Conservation (phyloP, 2,113 vertebrate genomes). For the Halcyon malimbica region DNA sequence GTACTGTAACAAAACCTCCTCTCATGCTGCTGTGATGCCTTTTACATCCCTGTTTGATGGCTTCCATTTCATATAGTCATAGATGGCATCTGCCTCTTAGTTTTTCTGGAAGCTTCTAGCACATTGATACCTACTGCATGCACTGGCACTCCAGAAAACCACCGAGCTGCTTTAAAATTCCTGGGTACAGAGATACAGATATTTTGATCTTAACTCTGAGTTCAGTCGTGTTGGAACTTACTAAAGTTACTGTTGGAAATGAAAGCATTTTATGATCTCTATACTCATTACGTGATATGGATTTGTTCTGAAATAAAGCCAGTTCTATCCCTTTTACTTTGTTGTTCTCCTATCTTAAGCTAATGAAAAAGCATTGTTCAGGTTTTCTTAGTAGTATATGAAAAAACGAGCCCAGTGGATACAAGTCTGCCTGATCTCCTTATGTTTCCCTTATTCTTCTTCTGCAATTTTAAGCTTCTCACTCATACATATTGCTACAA, state of each 20-base stretch:
- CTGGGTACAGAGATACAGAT: not conserved
- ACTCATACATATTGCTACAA: not conserved
- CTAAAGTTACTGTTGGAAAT: not conserved
- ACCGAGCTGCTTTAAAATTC: not conserved
- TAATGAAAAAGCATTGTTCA: not conserved
- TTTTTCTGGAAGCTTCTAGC: not conserved
- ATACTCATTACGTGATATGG: not conserved
- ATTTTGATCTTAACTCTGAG: not conserved
- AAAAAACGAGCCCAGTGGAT: not conserved
- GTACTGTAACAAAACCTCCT: not conserved
- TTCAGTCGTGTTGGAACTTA: not conserved
- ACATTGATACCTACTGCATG: not conserved
- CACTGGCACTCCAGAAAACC: not conserved
- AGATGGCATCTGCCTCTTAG: not conserved
- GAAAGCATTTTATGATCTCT: not conserved
- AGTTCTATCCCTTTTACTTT: not conserved
- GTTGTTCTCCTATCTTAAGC: not conserved
- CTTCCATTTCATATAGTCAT: not conserved
- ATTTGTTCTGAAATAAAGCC: not conserved
- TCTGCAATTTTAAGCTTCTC: not conserved
- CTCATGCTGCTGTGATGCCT: not conserved
- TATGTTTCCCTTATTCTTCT: not conserved
- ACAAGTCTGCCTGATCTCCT: not conserved
- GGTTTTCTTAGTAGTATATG: not conserved
- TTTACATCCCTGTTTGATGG: not conserved